Base-by-base conservation (phyloP, 2,888 invertebrate genomes). In the Eumerus sabulonum region DNA sequence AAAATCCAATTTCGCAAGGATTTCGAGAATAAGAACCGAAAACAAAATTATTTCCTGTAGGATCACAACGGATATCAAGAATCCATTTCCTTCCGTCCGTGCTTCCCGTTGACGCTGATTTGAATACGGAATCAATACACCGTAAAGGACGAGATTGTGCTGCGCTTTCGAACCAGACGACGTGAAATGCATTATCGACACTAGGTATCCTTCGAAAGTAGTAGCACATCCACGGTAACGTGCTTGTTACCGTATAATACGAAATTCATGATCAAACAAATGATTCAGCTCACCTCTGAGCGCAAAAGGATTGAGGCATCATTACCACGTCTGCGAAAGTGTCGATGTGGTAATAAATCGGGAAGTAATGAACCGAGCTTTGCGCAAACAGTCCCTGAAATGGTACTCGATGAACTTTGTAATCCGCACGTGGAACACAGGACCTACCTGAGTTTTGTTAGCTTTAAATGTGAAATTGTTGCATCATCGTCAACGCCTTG, bases 121-220 rank as follows among this genome's bases (percentile, higher is more conserved):
- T 57, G 50, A 67, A 50, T 67, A 67, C 50, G 40, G 42, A 67
- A 57, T 67, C 67, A 57, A 50, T 67, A 67, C 45, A 40, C 66
- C 47, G n/a, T n/a, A n/a, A n/a, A n/a, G 27, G 7, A 27, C 3
- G 27, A 27, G 2, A 27, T 7, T 2, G 2, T 27, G 27, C 7
- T 7, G 2, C 7, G 27, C 7, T 7, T 27, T 27, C 7, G 27
- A 27, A 27, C 27, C 2, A 27, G 27, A 27, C 7, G 27, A 27
- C 27, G 27, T 27, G 27, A 27, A 27, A 27, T 27, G 27, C 27
- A 27, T 27, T 27, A 7, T 27, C 27, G 2, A 2, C 3, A 27
- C 7, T 4, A 27, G 27, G 27, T 27, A 27, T 4, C 27, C 27
- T 27, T 27, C 27, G 3, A 27, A 7, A 27, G 27, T 27, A 27